These are phyloP conservation scores for Smutsia gigantea DNA, from an alignment of 2,797 vertebrate genomes.

Conservation along the genomic window DNA sequence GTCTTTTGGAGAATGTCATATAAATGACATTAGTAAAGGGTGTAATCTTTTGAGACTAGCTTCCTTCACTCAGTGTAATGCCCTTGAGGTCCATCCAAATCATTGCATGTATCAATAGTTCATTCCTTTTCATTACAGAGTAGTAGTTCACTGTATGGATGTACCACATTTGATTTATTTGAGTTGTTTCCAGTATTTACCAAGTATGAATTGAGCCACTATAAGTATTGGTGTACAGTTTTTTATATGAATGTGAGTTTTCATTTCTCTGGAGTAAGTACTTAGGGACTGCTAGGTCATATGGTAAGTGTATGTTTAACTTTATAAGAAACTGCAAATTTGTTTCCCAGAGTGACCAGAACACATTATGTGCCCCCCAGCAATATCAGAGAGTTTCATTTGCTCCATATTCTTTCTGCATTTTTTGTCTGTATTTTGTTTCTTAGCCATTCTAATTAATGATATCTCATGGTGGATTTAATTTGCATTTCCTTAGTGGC, in stretches of 20 bases:
- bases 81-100: background rate
- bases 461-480: background rate
- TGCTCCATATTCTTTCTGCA: background rate
- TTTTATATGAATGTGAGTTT: background rate
- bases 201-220: background rate
- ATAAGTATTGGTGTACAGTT: background rate
- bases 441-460: background rate
- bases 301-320: background rate
- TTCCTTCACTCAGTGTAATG: background rate
- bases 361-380: background rate
- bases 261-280: background rate
- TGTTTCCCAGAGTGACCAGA: background rate
- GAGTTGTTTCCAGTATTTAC: background rate
- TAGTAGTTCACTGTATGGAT: accelerated
- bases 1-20: background rate
- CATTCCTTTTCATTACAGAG: background rate
- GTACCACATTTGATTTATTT: no score
- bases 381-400: accelerated
- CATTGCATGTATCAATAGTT: accelerated
- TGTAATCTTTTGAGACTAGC: background rate
- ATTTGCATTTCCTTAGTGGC: background rate
- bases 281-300: background rate
- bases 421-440: background rate
- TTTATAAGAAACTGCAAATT: background rate
- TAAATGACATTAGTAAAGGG: background rate